phyloP scores from a whole-genome alignment of 2,797 vertebrate species.

The Anolis apletophallus region DNA sequence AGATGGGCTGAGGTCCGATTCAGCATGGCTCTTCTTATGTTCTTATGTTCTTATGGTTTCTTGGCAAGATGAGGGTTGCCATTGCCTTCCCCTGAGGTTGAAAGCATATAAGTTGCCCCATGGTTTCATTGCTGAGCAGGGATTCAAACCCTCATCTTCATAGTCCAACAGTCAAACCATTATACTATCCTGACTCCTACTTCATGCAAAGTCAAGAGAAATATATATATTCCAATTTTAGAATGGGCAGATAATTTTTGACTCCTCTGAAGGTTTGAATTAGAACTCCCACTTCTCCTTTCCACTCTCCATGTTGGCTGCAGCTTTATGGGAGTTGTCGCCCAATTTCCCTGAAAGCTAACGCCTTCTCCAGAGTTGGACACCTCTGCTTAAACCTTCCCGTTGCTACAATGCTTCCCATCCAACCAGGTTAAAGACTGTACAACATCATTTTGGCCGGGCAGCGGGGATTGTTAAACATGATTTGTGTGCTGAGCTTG shows the following conservation, averaged over 20 bases:
- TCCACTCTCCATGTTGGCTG: background rate
- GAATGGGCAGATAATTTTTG: background rate
- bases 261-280: background rate
- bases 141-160: too few relatives aligned
- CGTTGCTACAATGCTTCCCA: background rate
- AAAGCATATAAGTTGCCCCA: too few relatives aligned
- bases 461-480: background rate
- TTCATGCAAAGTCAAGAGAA: too few relatives aligned
- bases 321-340: background rate
- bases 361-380: background rate
- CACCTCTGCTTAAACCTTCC: background rate
- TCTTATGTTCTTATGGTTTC: too few relatives aligned
- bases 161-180: too few relatives aligned
- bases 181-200: too few relatives aligned
- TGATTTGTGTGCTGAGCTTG: constrained; percentile 11
- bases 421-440: background rate
- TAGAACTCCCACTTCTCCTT: background rate
- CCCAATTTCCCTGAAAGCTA: background rate
- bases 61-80: too few relatives aligned
- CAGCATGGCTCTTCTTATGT: too few relatives aligned
- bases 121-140: too few relatives aligned
- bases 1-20: too few relatives aligned
- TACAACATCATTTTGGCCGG: too few relatives aligned
- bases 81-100: too few relatives aligned
- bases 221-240: background rate